phyloP scores from a whole-genome alignment of 1,140 invertebrate species.

The Zaprionus lachaisei region DNA sequence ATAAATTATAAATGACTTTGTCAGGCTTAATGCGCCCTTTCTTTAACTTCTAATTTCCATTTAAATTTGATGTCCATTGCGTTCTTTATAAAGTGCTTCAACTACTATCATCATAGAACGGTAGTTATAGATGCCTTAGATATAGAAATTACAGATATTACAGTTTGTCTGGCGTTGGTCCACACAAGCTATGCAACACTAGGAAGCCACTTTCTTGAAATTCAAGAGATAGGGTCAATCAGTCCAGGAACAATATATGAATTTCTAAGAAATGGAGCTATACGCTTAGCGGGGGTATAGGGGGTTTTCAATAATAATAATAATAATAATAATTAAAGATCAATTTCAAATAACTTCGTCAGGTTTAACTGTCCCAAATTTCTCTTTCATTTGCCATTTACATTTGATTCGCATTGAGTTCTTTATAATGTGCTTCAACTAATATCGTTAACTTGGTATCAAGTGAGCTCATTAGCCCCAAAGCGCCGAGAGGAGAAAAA shows the following conservation, averaged over 20 bases:
- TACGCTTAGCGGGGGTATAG: too few relatives aligned
- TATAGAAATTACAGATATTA: too few relatives aligned
- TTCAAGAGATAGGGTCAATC: too few relatives aligned
- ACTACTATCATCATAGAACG: background rate
- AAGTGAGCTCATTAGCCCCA: slow-evolving; percentile 13
- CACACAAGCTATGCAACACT: too few relatives aligned
- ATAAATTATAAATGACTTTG: background rate
- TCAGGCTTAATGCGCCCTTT: background rate
- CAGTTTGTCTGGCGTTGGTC: too few relatives aligned
- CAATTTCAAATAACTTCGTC: background rate
- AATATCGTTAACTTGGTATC: background rate
- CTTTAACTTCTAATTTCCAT: background rate
- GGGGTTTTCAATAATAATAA: too few relatives aligned
- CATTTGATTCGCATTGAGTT: background rate
- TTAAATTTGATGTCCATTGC: background rate
- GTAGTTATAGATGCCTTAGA: too few relatives aligned
- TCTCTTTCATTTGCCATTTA: background rate
- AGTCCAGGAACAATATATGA: too few relatives aligned
- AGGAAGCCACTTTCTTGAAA: too few relatives aligned
- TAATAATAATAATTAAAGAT: background rate
- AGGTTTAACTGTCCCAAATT: background rate
- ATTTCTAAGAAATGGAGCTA: too few relatives aligned
- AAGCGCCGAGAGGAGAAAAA: slow-evolving; percentile 61
- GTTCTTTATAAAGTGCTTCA: background rate
- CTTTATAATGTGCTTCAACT: background rate